A percentile compares a stretch with the other conserved stretches of the same genome.
Conservation (phyloP, 2,797 vertebrate species). For the Poecilia picta region DNA sequence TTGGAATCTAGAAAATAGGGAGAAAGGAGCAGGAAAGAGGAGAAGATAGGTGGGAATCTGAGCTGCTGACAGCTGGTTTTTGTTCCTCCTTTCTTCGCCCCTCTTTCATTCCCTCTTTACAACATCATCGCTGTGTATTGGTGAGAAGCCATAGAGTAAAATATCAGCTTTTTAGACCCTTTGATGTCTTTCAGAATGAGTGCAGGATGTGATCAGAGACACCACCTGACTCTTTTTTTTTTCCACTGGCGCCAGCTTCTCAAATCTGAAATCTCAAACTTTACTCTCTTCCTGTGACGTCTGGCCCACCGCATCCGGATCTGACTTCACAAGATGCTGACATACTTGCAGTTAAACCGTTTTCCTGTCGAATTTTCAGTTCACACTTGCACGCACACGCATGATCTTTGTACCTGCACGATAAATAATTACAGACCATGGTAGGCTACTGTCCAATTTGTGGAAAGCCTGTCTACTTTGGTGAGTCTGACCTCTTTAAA, state of each 20-base stretch:
- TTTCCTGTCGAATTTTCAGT: conserved; percentile 69
- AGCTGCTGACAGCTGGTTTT: conserved; percentile 67
- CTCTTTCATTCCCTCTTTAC: conserved; percentile 21
- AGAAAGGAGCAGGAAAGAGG: conserved; percentile 67
- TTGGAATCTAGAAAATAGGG: conserved; percentile 72
- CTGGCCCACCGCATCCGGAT: conserved; percentile 83
- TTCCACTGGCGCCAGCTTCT: conserved; percentile 20
- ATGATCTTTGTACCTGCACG: conserved; percentile 14
- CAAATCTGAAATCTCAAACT: conserved; percentile 51
- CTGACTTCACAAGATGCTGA: conserved; percentile 52
- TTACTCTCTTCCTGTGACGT: conserved; percentile 70
- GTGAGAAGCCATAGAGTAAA: conserved; percentile 10
- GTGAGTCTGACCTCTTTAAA: conserved; percentile 73
- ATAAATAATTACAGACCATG: conserved; percentile 72
- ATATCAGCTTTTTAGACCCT: neutral
- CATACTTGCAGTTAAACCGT: conserved; percentile 52
- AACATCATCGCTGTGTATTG: conserved; percentile 9
- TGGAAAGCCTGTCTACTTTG: conserved; percentile 88
- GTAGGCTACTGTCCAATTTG: conserved; percentile 88
- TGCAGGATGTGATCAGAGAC: conserved; percentile 8
- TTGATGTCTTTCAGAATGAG: conserved; percentile 10
- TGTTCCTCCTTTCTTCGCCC: conserved; percentile 47
- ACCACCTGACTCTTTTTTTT: neutral
- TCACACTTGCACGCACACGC: conserved; percentile 17
- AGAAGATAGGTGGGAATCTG: conserved; percentile 64